Conservation (phyloP, 2,113 vertebrate species). For the Dipodomys merriami region DNA sequence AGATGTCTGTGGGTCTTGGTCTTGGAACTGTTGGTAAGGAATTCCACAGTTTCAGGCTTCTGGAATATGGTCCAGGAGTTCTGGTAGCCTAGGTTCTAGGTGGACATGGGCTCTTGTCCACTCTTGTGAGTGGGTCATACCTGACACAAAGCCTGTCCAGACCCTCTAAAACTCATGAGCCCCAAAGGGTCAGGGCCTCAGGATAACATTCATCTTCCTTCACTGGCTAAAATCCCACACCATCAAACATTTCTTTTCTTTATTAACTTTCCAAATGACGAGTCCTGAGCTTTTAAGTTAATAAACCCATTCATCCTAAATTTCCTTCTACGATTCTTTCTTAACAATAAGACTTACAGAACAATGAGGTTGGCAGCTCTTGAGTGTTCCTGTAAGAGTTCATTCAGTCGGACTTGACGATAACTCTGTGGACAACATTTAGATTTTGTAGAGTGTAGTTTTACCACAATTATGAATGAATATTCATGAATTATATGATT, state of each 20-base stretch:
- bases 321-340: neutral
- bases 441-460: neutral
- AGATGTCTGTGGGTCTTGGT: neutral
- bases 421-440: slow-evolving; percentile 88
- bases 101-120: neutral
- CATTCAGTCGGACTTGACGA: slow-evolving; percentile 95
- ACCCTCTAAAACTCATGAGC: neutral
- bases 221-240: neutral
- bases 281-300: neutral
- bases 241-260: neutral
- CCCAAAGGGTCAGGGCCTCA: neutral
- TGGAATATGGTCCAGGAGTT: neutral
- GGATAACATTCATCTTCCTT: neutral
- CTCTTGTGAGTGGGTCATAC: neutral
- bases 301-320: neutral
- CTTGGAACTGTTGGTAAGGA: neutral
- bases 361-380: slow-evolving; percentile 95
- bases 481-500: neutral
- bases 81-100: neutral
- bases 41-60: neutral
- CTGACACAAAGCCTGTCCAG: neutral
- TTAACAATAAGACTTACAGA: slow-evolving; percentile 90
- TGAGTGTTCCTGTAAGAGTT: slow-evolving; percentile 93
- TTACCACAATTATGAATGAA: slow-evolving; percentile 7
- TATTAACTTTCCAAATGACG: neutral